Evolutionary conservation across 2,797 vertebrate species (phyloP).

Genomic region (Mastacembelus armatus): DNA sequence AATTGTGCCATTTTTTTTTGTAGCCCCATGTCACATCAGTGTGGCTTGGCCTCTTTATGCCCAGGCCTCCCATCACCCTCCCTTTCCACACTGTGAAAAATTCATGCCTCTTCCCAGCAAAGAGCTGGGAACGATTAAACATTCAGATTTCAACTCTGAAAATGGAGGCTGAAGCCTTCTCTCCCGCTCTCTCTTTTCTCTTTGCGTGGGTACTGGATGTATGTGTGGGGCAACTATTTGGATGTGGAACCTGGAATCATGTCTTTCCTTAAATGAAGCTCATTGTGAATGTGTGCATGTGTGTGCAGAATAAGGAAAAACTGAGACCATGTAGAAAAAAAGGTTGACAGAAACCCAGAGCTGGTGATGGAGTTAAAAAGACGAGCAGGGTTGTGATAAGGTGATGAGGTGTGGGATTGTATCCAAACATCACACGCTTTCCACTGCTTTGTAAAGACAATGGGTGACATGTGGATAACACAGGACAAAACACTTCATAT

Average conservation of each 20-base stretch:
- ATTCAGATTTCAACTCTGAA: constrained; percentile 77
- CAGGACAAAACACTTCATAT: neutral
- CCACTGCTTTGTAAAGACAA: constrained; percentile 23
- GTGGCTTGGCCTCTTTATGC: constrained; percentile 49
- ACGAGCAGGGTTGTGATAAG: constrained; percentile 1
- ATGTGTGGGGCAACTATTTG: too few species aligned
- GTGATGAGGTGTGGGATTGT: constrained; percentile 23
- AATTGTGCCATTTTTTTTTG: constrained; percentile 7
- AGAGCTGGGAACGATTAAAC: constrained; percentile 77
- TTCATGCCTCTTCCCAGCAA: constrained; percentile 74
- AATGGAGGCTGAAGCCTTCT: constrained; percentile 68
- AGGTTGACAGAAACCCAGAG: constrained; percentile 25
- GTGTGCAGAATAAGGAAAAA: constrained; percentile 11
- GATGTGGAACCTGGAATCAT: too few species aligned
- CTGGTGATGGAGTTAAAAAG: constrained; percentile 14
- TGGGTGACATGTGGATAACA: constrained; percentile 13
- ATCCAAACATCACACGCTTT: too few species aligned
- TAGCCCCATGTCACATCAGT: neutral
- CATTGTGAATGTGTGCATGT: neutral
- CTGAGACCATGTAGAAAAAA: constrained; percentile 19
- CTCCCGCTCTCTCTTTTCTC: neutral
- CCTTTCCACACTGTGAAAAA: constrained; percentile 68
- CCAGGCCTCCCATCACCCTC: constrained; percentile 47
- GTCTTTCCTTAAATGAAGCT: constrained; percentile 15
- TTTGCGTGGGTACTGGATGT: constrained; percentile 17